phyloP scores from a whole-genome alignment of 2,113 vertebrate species.

The Microcebus griseorufus region DNA sequence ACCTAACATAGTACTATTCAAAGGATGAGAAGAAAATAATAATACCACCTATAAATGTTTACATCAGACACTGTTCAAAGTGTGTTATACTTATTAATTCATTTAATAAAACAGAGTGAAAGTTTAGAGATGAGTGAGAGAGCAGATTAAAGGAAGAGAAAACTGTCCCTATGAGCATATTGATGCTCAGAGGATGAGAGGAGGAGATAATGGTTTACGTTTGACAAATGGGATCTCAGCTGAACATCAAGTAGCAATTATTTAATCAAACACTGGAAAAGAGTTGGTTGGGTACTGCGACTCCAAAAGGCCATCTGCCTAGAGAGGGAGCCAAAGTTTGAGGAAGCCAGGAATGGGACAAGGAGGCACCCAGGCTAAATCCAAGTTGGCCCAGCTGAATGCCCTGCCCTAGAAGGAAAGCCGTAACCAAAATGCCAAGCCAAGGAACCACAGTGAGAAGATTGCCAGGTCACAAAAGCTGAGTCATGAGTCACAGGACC shows the following conservation, averaged over 20 bases:
- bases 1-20: background rate
- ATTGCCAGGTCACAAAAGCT: background rate
- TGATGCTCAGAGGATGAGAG: background rate
- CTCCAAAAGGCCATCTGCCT: background rate
- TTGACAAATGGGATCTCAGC: background rate
- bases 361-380: background rate
- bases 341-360: background rate
- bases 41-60: background rate
- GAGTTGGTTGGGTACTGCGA: no score
- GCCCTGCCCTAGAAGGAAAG: background rate
- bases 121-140: background rate
- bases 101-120: background rate
- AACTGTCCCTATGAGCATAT: background rate
- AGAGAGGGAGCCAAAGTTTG: background rate
- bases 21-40: background rate
- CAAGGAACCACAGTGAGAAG: background rate
- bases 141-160: background rate
- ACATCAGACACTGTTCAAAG: background rate
- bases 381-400: background rate
- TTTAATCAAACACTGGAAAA: background rate
- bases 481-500: background rate
- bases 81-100: background rate
- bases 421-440: background rate
- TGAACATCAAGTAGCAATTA: background rate
- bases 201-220: background rate